A percentile compares a stretch with the other conserved stretches of the same genome.
phyloP scores from a whole-genome alignment of 2,888 invertebrate genomes.

The Torymus tubicola region DNA sequence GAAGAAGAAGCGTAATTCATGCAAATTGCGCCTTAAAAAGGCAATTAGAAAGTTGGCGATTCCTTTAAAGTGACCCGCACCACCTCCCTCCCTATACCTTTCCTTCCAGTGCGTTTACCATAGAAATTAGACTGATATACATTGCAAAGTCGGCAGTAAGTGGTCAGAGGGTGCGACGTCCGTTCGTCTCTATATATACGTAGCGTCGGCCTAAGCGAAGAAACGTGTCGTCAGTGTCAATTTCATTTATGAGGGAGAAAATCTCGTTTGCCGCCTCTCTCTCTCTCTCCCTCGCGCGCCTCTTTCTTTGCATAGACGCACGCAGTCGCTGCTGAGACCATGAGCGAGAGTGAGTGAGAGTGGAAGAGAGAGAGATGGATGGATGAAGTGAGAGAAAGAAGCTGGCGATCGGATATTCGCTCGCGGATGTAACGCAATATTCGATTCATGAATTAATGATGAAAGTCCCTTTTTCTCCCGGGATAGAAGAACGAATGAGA shows the following conservation, averaged over 20 bases:
- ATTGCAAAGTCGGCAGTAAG: conserved; percentile 61
- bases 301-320: conserved; percentile 56
- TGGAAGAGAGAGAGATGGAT: conserved; percentile 13
- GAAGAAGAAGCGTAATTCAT: conserved; percentile 44
- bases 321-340: not conserved
- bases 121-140: conserved; percentile 59
- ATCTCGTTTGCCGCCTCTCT: conserved; percentile 51
- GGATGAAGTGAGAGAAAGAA: conserved; percentile 6
- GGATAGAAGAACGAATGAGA: not conserved
- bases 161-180: conserved; percentile 43
- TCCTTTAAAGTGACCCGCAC: conserved; percentile 43
- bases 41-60: conserved; percentile 54
- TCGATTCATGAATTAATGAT: conserved; percentile 50
- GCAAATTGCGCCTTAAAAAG: conserved; percentile 52
- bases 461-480: conserved; percentile 1
- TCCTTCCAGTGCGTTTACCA: conserved; percentile 51
- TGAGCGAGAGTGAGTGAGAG: too few species aligned
- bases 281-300: too few species aligned
- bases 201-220: conserved; percentile 51
- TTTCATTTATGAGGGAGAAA: conserved; percentile 46
- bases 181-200: not conserved
- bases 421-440: conserved; percentile 41
- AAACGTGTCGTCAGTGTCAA: conserved; percentile 58
- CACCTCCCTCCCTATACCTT: not conserved
- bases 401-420: conserved; percentile 14